Evolutionary conservation across 2,113 vertebrate species (phyloP), one percentile per base, ranked within the genome.

Genomic region (Gallinago jamesoni): DNA sequence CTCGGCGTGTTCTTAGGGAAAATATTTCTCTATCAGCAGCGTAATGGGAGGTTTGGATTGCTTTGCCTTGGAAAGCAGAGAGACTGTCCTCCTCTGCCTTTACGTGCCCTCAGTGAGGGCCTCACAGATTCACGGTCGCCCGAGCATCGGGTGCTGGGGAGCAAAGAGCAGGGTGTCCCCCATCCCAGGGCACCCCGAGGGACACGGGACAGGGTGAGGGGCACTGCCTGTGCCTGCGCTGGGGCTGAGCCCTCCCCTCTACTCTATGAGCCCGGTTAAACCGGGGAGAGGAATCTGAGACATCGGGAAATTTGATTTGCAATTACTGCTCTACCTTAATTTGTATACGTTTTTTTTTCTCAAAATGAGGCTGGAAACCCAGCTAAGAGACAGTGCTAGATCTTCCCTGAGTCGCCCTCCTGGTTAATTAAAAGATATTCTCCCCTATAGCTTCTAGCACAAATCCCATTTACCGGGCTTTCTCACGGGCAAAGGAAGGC

Each of bases 361-460:
- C 8, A 48, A 27, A 41, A 9, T 5, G 8, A 48, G 55, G 56
- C 86, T 93, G 74, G 50, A 45, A 89, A 31, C 57, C n/a, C 92
- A 62, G 88, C 89, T 75, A 79, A 57, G 87, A 91, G 70, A 76
- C 67, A 68, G 73, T 6, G 70, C 86, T 84, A 4, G 45, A 74
- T 75, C 94, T 59, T 94, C 89, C 89, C 91, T 30, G 70, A 93
- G 96, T 84, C 5, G 7, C 87, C 92, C 93, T 95, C 82, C 89
- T 84, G 78, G 72, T 97, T 96, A 96, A 96, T 97, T 96, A 94
- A 96, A 94, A 95, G 81, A 91, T 76, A 96, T 87, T 94, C 86
- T 84, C 41, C 74, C 93, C 84, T 79, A n/a, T 66, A 94, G 77
- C 92, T 94, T 73, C 87, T 24, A 89, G 77, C 84, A 83, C 77